Evolutionary conservation across 2,113 vertebrate species (phyloP).

Genomic region (Bos javanicus): DNA sequence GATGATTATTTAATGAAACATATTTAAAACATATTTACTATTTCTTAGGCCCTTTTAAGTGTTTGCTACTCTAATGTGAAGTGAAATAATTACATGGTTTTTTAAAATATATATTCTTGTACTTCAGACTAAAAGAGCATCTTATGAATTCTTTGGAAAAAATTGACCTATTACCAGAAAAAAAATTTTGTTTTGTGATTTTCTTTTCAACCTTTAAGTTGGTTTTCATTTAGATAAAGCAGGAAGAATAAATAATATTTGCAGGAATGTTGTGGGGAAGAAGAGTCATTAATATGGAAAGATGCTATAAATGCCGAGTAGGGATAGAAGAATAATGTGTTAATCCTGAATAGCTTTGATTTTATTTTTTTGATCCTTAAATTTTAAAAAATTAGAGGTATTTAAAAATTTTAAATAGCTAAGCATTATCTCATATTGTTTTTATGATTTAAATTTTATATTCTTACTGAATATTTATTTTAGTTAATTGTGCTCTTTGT

Average conservation of each 20-base stretch:
- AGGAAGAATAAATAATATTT: background rate
- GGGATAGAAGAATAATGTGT: background rate
- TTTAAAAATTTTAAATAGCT: background rate
- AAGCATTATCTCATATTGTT: background rate
- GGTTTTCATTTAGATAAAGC: background rate
- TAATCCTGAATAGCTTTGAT: background rate
- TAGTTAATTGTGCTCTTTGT: slow-evolving; percentile 20
- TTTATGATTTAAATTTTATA: background rate
- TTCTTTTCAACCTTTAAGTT: background rate
- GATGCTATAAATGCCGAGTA: background rate
- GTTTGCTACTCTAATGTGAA: background rate
- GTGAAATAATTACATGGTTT: background rate
- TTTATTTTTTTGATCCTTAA: background rate
- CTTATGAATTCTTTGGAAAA: background rate
- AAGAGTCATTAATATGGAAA: background rate
- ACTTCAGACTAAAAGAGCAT: background rate
- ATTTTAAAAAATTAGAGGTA: slow-evolving; percentile 10
- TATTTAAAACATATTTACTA: background rate
- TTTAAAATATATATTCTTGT: background rate
- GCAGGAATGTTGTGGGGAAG: background rate
- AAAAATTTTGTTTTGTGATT: background rate
- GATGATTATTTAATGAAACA: slow-evolving; percentile 1
- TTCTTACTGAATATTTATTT: slow-evolving; percentile 14
- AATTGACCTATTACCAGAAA: background rate
- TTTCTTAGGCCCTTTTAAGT: background rate